Base-by-base conservation (phyloP, 2,113 vertebrate species). In the Pseudorasbora parva region DNA sequence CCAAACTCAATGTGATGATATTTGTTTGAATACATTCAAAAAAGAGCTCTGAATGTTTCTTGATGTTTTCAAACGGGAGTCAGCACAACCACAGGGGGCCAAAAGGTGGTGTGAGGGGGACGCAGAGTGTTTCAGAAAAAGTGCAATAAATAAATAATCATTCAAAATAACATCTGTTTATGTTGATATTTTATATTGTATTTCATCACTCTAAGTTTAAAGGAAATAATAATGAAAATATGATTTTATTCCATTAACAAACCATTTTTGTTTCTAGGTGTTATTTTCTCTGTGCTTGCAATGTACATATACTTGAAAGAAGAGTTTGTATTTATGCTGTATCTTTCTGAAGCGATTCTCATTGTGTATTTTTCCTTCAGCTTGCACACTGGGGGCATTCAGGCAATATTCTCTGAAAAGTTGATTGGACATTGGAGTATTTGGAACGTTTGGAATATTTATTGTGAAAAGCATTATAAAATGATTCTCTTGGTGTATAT, bases 401-500 rank as follows among this genome's bases (percentile, higher is more conserved):
- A 71, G 41, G 68, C 68, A 71, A 23, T 71, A 71, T 71, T 43
- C 21, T 23, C 21, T 25, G 68, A 25, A 72, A 72, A 47, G 41
- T 5, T 47, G 68, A n/a, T 72, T 15, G 68, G 47, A 72, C 68
- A 72, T 7, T 37, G 37, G 37, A 37, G 37, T 37, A 37, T 37
- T 37, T 37, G 37, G 37, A 37, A 37, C 37, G 37, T 37, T 37
- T 37, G 6, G 37, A 37, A 41, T 23, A 47, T 47, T 72, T 72
- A 15, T 8, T 25, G 37, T 45, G 68, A 72, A 47, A 72, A 72
- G n/a, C 12, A 11, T n/a, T 45, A 25, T 72, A 23, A 71, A 45
- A 72, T 25, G 10, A 45, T 25, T 45, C 68, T 45, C 11, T 71
- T 23, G 0, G 1, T 2, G 68, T 45, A 45, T 23, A 25, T 25